Evolutionary conservation across 2,888 invertebrate genomes (phyloP), one percentile per base, ranked within the genome.

Genomic region (Drosophila picticornis): DNA sequence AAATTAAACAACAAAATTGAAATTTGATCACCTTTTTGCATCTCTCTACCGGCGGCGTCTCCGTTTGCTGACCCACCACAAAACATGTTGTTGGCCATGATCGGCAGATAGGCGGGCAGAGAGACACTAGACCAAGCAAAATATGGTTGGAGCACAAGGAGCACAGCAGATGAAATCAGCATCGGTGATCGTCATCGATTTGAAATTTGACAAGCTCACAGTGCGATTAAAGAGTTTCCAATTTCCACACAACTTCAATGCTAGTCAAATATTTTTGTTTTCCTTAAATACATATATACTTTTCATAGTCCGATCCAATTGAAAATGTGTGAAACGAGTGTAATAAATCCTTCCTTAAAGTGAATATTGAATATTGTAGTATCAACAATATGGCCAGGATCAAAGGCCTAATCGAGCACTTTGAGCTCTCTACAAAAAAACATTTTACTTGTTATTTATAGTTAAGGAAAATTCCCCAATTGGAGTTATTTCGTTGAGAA

Each of bases 21-120:
- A 25, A 56, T 34, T 66, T 72, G 52, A 76, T 57, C 61, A 59
- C 53, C 58, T 63, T 66, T 66, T 76, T 69, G 55, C 59, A 59
- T 46, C 67, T 70, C 60, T 55, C 55, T 57, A 19, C 25, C 51
- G 55, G 38, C 56, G 36, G 60, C 50, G 25, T 53, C 52, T 53
- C 53, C 81, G 80, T 60, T 73, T 78, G 62, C 65, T 46, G 61
- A 43, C 36, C 55, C 50, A 40, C 13, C 61, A n/a, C 51, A 65
- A 34, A 80, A 90, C 87, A 36, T 27, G 53, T 32, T 74, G 91
- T 91, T 89, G 81, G 76, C 91, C 90, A 70, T 90, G 90, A 79
- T 83, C 75, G 50, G 22, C 56, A 22, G 48, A 11, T 43, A n/a
- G 38, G 25, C 50, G 48, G 64, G 9, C 38, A 50, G 29, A 6